A percentile compares a stretch with the other conserved stretches of the same genome.
Evolutionary conservation across 2,888 invertebrate genomes (phyloP).

Genomic region (Dendrolimus houi): DNA sequence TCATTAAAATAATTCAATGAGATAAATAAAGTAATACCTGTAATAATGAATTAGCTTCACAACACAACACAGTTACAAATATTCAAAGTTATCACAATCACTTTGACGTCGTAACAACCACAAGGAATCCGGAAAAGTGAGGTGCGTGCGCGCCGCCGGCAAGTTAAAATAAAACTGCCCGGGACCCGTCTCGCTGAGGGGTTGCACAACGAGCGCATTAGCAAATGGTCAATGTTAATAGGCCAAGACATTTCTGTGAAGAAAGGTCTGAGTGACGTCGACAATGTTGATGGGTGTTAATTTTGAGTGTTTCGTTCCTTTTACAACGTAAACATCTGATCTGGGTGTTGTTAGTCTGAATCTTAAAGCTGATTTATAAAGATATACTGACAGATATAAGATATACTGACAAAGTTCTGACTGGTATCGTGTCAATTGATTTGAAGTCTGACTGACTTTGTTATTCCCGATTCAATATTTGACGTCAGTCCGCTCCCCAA

Average conservation of each 20-base stretch:
- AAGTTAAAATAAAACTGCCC: neutral
- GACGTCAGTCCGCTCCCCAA: too few relatives aligned
- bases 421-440: too few relatives aligned
- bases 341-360: too few relatives aligned
- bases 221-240: neutral
- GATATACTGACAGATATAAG: too few relatives aligned
- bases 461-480: too few relatives aligned
- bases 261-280: neutral
- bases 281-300: neutral
- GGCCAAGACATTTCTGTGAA: neutral
- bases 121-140: neutral
- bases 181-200: neutral
- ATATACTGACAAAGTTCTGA: too few relatives aligned
- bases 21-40: neutral
- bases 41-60: neutral
- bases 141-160: neutral
- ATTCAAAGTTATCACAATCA: neutral
- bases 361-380: too few relatives aligned
- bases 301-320: too few relatives aligned
- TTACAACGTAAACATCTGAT: too few relatives aligned
- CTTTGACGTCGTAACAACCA: neutral
- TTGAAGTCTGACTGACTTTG: too few relatives aligned
- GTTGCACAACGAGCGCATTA: neutral
- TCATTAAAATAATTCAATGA: too few relatives aligned
- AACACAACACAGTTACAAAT: neutral